Evolutionary conservation across 2,888 invertebrate genomes (phyloP), one percentile per base, ranked within the genome.

Genomic region (Leptinotarsa tumamoca): DNA sequence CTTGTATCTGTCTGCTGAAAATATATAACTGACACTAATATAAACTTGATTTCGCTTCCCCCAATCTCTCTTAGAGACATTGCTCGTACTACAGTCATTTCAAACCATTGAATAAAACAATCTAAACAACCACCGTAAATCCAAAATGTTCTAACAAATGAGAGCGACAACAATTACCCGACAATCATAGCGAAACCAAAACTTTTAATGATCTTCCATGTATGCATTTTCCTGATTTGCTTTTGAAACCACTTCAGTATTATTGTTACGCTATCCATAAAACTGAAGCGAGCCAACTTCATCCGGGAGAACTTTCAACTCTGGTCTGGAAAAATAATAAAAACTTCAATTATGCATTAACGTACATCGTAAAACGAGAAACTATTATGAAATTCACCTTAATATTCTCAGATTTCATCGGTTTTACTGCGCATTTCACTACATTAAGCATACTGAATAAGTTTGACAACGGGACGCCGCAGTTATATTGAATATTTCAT

Each of bases 371-470:
- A 63, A 61, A 63, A 73, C 73, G 69, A 63, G 67, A 69, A 69
- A 73, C 68, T 73, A 73, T 73, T 66, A 51, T 66, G 27, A 69
- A 73, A 66, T 69, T 61, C 27, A 54, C 69, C 69, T 73, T 63
- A 69, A 61, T 51, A 43, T 61, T 54, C n/a, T 33, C 52, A 66
- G 52, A 69, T 73, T 73, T 68, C 73, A 73, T 73, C 54, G 69
- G 68, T 73, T 73, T 73, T 68, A 73, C 63, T 68, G 52, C 33
- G 61, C 69, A 73, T 63, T 69, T 69, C 52, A 69, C 63, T 43
- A 52, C 73, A 73, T 73, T 73, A 71, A 69, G 43, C 56, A 43
- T 54, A 49, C 52, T 15, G 52, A 71, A 71, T 52, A 52, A 52
- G 18, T 71, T 66, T 63, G 18, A 5, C 18, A 61, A 51, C 71